These are phyloP conservation scores for Standfussiana lucernea DNA, from an alignment of 2,888 invertebrate genomes.

Conservation along the genomic window DNA sequence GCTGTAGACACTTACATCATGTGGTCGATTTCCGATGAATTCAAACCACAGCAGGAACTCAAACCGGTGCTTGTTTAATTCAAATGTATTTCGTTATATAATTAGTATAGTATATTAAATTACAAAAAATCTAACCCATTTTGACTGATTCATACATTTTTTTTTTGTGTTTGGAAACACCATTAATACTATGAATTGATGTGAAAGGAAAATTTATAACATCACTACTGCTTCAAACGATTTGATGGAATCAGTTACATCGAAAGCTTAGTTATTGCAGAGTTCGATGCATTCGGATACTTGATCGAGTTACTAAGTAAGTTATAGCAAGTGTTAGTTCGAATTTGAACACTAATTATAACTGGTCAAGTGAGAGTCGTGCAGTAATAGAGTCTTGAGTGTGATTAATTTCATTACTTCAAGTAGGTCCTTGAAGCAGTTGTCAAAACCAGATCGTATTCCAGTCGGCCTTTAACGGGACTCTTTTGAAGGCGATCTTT, in stretches of 20 bases:
- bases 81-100: neutral
- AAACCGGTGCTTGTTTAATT: neutral
- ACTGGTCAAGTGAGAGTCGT: constrained; percentile 8
- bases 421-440: neutral
- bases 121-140: neutral
- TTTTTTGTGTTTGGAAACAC: neutral
- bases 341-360: constrained; percentile 9
- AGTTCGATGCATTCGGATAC: constrained; percentile 14
- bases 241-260: constrained; percentile 6
- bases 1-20: no score
- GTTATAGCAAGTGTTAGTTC: neutral
- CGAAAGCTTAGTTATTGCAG: constrained; percentile 2
- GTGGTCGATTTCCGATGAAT: neutral
- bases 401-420: neutral
- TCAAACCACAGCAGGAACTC: neutral
- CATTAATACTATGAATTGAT: neutral
- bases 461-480: neutral
- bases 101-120: no score
- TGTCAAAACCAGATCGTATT: neutral
- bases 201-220: neutral
- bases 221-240: neutral
- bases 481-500: neutral
- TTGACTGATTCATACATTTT: neutral
- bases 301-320: constrained; percentile 21
- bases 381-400: neutral